Evolutionary conservation across 2,797 vertebrate species (phyloP).

Genomic region (Nasua narica): DNA sequence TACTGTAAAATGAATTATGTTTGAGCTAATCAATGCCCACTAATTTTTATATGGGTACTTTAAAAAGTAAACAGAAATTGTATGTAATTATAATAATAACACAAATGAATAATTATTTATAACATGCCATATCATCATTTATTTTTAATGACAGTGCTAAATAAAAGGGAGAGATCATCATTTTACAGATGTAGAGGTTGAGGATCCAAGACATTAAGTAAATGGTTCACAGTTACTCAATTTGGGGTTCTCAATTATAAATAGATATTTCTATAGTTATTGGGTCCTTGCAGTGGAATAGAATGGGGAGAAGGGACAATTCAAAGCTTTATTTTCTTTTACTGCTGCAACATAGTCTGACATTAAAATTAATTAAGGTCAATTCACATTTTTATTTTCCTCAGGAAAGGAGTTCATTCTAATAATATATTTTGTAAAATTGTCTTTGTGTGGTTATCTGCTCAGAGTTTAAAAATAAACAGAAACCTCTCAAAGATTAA

Average conservation of each 20-base stretch:
- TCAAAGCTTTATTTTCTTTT: not conserved
- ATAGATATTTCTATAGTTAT: not conserved
- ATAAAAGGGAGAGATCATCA: not conserved
- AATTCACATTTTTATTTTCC: not conserved
- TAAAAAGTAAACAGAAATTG: not conserved
- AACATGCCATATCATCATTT: not conserved
- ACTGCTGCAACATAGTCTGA: not conserved
- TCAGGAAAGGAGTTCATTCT: not conserved
- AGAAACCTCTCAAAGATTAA: constrained; percentile 16
- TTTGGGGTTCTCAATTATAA: not conserved
- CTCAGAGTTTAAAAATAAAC: not conserved
- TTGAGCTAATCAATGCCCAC: not conserved
- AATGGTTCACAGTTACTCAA: not conserved
- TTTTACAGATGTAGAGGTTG: not conserved
- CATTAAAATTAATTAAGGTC: not conserved
- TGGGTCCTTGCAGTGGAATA: not conserved
- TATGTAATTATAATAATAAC: not conserved
- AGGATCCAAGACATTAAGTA: not conserved
- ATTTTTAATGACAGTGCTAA: not conserved
- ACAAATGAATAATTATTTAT: not conserved
- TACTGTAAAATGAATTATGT: not conserved
- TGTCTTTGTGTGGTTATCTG: not conserved
- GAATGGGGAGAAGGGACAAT: not conserved
- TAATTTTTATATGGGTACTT: not conserved
- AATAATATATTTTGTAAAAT: not conserved